A percentile compares a stretch with the other conserved stretches of the same genome.
Conservation (phyloP, 2,888 invertebrate species). For the Chaitophorus viminalis region DNA sequence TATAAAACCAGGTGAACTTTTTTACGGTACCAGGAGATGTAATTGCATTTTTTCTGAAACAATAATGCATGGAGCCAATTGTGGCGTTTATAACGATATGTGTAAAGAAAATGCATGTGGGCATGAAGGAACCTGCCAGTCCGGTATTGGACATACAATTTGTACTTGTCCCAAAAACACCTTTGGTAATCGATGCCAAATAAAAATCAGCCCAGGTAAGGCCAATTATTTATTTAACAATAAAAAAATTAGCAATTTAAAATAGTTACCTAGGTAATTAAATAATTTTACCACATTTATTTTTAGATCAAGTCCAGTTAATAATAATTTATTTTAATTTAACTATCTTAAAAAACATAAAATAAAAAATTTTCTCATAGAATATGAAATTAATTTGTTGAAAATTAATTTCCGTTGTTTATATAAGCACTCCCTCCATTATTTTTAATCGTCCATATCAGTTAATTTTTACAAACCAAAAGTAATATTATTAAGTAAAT, state of each 20-base stretch:
- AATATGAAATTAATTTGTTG: no score
- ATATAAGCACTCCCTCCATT: no score
- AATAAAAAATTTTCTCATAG: neutral
- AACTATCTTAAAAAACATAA: neutral
- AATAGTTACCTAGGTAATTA: neutral
- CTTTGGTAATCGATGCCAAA: neutral
- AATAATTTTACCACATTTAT: neutral
- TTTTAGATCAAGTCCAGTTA: neutral
- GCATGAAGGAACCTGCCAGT: neutral
- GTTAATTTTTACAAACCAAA: no score
- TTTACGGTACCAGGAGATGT: no score
- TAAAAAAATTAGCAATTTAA: neutral
- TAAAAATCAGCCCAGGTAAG: neutral
- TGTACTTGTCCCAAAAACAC: neutral
- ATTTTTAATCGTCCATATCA: no score
- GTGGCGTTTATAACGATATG: conserved; percentile 14
- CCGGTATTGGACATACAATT: conserved; percentile 16
- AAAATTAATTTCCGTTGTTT: no score
- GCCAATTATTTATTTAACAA: neutral
- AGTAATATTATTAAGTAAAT: no score
- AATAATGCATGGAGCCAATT: neutral
- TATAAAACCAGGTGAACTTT: neutral
- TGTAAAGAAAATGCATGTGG: neutral
- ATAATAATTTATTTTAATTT: neutral
- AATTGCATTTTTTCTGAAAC: neutral